Conservation (phyloP, 1,140 invertebrate species). For the Aphelenchoides avenae region DNA sequence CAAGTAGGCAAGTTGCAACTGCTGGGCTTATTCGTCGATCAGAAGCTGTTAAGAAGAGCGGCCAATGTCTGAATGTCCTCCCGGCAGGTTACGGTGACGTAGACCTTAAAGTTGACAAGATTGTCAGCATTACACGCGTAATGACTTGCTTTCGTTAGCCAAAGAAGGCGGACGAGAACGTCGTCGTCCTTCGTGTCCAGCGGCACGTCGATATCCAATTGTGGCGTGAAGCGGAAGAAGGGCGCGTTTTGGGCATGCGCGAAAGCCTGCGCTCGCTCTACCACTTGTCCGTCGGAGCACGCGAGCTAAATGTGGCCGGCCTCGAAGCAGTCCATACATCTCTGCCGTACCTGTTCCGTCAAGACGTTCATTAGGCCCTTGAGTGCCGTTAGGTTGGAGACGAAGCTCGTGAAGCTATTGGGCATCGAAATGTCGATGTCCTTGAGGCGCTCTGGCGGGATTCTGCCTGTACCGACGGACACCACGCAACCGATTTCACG, state of each 20-base stretch:
- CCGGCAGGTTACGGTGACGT: background rate
- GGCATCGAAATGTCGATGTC: conserved; percentile 22
- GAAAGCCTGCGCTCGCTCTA: conserved; percentile 17
- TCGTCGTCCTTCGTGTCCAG: conserved; percentile 22
- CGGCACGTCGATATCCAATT: conserved; percentile 21
- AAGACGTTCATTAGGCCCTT: conserved; percentile 37
- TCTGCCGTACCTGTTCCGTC: conserved; percentile 24
- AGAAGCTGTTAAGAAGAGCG: background rate
- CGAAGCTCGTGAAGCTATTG: conserved; percentile 53
- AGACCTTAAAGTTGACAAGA: background rate
- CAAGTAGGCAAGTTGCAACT: no score
- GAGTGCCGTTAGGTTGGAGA: conserved; percentile 13
- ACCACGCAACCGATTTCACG: conserved; percentile 58
- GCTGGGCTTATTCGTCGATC: background rate
- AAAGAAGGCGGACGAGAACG: conserved; percentile 18
- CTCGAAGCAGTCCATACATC: background rate
- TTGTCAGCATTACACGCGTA: background rate
- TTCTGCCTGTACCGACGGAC: conserved; percentile 63
- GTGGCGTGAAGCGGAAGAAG: conserved; percentile 32
- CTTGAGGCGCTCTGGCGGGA: conserved; percentile 63
- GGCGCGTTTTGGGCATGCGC: conserved; percentile 14
- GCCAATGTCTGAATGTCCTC: background rate
- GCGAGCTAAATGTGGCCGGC: conserved; percentile 4
- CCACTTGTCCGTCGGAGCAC: conserved; percentile 30
- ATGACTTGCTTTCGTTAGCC: conserved; percentile 25